Conservation (phyloP, 1,140 invertebrate species). For the Brachionus asplanchnoidis region DNA sequence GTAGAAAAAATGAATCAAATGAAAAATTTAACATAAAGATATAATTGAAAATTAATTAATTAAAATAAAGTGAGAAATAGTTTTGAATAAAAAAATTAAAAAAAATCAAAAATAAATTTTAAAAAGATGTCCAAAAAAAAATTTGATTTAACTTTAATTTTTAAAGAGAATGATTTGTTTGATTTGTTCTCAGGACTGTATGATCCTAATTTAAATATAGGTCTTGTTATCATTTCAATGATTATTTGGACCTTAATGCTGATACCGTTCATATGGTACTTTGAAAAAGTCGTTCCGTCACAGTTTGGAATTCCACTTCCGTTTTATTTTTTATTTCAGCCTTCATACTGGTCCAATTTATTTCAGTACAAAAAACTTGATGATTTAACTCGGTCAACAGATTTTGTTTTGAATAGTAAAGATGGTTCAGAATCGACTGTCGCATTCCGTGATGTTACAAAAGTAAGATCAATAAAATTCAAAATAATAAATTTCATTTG, state of each 20-base stretch:
- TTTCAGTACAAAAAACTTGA: neutral
- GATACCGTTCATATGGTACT: slow-evolving; percentile 59
- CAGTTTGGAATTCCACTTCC: slow-evolving; percentile 64
- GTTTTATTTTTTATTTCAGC: slow-evolving; percentile 70
- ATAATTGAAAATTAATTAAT: neutral
- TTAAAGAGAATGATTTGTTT: neutral
- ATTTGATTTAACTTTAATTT: neutral
- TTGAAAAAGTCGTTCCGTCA: slow-evolving; percentile 67
- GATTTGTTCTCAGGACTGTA: neutral
- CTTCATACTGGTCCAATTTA: neutral
- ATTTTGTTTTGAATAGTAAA: neutral
- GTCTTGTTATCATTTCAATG: neutral
- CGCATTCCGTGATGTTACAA: neutral
- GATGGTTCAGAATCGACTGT: neutral
- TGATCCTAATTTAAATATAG: neutral
- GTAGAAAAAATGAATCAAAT: no score
- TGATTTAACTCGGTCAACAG: neutral
- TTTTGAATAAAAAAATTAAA: neutral
- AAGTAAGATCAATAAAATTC: neutral
- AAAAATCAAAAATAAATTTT: neutral
- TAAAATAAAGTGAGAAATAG: neutral
- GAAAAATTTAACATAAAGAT: neutral
- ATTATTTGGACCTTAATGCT: neutral
- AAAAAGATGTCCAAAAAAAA: neutral
- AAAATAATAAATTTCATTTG: no score